Base-by-base conservation (phyloP, 2,113 vertebrate genomes). In the Perognathus longimembris region DNA sequence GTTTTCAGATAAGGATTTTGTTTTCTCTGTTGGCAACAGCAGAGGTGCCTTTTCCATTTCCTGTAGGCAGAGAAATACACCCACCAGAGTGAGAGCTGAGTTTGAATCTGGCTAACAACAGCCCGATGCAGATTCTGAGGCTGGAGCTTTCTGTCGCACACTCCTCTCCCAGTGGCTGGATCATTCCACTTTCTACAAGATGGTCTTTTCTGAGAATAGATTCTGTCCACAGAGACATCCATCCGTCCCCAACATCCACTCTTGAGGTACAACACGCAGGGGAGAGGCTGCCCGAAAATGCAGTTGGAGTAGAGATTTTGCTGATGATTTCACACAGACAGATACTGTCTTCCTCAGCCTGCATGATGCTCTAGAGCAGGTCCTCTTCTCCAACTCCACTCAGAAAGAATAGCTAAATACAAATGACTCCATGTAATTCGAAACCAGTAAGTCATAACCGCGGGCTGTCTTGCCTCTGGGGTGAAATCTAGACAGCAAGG, bases 1-100 rank as follows among this genome's bases (percentile, higher is more conserved):
- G 57, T 76, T 78, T 74, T 59, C 86, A 94, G 75, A 79, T 95
- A 88, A 89, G 36, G 1, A 12, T 22, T 61, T 61, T 17, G 26
- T 40, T 38, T 85, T 32, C 50, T 42, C 12, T 21, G 7, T 32
- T 74, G 54, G n/a, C 21, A 87, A 61, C 42, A 75, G 79, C 26
- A 36, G 57, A 83, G 86, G 22, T n/a, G 82, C 20, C 24, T 32
- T 42, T 40, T 69, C 61, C 45, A 34, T 63, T 93, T 87, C 64
- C 79, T 85, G n/a, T 15, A 66, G 75, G n/a, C 61, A 24, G 78
- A 73, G 79, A 80, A 57, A 40, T 2, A 5, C 0, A 24, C 81
- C 36, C 34, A 18, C 40, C 40, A 38, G 38, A 32, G 69, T 64
- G 20, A 78, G 42, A 73, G 30, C 50, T 1, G 18, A 32, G 73